Conservation (phyloP, 2,888 invertebrate species). For the Protula sp. region DNA sequence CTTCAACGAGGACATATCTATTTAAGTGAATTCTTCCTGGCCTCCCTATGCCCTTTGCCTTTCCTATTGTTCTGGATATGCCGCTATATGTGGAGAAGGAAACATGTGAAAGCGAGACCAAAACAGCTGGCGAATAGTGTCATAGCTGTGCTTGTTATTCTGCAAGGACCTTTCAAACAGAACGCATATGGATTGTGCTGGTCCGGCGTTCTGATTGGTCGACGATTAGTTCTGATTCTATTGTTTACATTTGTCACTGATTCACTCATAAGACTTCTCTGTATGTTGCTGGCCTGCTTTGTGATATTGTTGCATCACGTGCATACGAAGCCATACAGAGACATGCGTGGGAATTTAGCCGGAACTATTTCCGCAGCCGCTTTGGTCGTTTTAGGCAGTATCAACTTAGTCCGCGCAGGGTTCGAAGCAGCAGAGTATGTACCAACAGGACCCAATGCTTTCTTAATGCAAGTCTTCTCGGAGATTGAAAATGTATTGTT, state of each 20-base stretch:
- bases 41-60: constrained; percentile 22
- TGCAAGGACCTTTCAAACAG: constrained; percentile 25
- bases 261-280: constrained; percentile 22
- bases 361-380: constrained; percentile 24
- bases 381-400: constrained; percentile 22
- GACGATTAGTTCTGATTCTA: constrained; percentile 21
- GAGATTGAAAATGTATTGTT: constrained; percentile 23
- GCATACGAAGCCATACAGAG: constrained; percentile 26
- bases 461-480: constrained; percentile 22
- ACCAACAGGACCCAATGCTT: constrained; percentile 25
- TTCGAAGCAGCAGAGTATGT: constrained; percentile 28
- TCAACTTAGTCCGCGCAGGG: constrained; percentile 26
- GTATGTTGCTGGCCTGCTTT: constrained; percentile 25
- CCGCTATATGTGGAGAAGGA: neutral
- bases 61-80: constrained; percentile 17
- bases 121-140: neutral
- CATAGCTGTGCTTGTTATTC: constrained; percentile 12
- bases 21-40: constrained; percentile 20
- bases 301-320: constrained; percentile 26
- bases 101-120: neutral
- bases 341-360: constrained; percentile 21
- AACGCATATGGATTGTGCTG: constrained; percentile 20
- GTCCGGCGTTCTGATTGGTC: constrained; percentile 26
- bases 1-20: constrained; percentile 11
- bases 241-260: constrained; percentile 26